These are phyloP conservation scores for Semnornis frantzii DNA, from an alignment of 2,113 vertebrate genomes.

Conservation along the genomic window DNA sequence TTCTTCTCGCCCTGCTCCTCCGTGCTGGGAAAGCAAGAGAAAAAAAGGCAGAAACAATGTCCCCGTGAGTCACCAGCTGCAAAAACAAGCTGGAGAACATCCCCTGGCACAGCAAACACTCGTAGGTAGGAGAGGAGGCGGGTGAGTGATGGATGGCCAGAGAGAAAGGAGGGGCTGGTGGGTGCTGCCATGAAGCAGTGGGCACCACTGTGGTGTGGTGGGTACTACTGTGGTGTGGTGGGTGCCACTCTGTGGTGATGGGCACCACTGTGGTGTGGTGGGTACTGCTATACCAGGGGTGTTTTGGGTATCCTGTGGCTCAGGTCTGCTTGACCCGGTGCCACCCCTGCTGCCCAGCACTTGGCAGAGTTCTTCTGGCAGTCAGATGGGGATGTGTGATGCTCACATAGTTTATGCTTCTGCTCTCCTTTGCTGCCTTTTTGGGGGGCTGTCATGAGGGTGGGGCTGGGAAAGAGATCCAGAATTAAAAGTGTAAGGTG, in stretches of 20 bases:
- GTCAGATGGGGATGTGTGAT: not conserved
- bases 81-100: not conserved
- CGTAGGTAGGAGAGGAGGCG: not conserved
- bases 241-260: not conserved
- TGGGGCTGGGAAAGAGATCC: not conserved
- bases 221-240: not conserved
- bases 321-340: not conserved
- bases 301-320: not conserved
- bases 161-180: not conserved
- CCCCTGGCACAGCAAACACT: not conserved
- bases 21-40: not conserved
- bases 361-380: not conserved
- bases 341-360: not conserved
- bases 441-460: not conserved
- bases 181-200: not conserved
- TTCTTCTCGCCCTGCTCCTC: not conserved
- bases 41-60: not conserved
- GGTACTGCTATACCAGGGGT: not conserved
- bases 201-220: accelerated
- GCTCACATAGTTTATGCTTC: constrained; percentile 9
- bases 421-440: not conserved
- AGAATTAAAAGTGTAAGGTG: not conserved
- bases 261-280: not conserved
- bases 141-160: not conserved
- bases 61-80: not conserved